Percentiles rank a stretch among this genome's conserved stretches.
Evolutionary conservation across 1,140 invertebrate genomes (phyloP).

Genomic region (Drosophila malerkotliana): DNA sequence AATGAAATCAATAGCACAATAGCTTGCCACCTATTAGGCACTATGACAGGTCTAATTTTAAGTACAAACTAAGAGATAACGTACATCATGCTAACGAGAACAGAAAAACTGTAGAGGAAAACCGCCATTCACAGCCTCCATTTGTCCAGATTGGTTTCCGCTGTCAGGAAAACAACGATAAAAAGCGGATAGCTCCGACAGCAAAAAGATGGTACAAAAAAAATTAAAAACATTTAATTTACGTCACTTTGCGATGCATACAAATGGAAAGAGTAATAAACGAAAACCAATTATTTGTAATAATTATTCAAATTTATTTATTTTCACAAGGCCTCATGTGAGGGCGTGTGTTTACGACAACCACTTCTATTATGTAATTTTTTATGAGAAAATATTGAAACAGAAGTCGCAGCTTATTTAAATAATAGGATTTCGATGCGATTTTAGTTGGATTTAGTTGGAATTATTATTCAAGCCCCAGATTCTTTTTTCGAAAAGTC

Average conservation of each 20-base stretch:
- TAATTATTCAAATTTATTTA: slow-evolving; percentile 63
- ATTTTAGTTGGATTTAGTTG: slow-evolving; percentile 35
- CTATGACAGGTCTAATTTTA: slow-evolving; percentile 59
- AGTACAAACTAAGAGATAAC: slow-evolving; percentile 47
- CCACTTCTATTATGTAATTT: slow-evolving; percentile 3
- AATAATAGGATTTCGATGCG: slow-evolving; percentile 21
- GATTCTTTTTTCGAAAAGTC: neutral
- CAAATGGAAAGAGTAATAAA: slow-evolving; percentile 46
- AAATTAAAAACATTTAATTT: slow-evolving; percentile 42
- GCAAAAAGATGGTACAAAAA: slow-evolving; percentile 29
- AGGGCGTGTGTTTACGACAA: slow-evolving; percentile 29
- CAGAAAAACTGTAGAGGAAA: slow-evolving; percentile 25
- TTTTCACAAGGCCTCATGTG: slow-evolving; percentile 32
- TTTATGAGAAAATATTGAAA: slow-evolving; percentile 13
- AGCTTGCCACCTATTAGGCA: slow-evolving; percentile 54
- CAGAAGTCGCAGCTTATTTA: slow-evolving; percentile 2
- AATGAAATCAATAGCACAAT: slow-evolving; percentile 23
- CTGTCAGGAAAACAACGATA: slow-evolving; percentile 27
- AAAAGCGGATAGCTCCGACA: slow-evolving; percentile 50
- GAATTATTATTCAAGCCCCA: slow-evolving; percentile 26
- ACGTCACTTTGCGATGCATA: slow-evolving; percentile 28
- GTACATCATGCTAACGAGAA: slow-evolving; percentile 17
- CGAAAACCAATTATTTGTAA: slow-evolving; percentile 57
- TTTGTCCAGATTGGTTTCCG: slow-evolving; percentile 45
- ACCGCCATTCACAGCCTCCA: slow-evolving; percentile 36